Evolutionary conservation across 2,888 invertebrate species (phyloP), one percentile per base, ranked within the genome.

Genomic region (Athetis lepigone): DNA sequence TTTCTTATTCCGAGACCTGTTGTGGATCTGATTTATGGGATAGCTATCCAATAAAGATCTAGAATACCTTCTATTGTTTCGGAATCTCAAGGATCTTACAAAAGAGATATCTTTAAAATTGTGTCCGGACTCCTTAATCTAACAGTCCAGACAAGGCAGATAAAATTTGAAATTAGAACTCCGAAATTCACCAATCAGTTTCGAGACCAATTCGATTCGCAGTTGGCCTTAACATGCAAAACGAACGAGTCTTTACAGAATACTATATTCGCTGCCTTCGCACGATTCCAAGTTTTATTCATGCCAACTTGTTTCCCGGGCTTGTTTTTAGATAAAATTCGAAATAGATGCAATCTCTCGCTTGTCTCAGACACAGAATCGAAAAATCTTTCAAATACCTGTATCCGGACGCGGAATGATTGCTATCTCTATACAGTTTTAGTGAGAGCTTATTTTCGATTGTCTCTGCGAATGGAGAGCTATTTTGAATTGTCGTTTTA

Each of bases 321-420:
- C 79, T 83, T 84, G 85, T 87, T 89, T 90, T 89, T 87, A 85
- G 85, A 88, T 85, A 88, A 88, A 89, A 90, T 82, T 82, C 82
- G 81, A 84, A 86, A 90, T 84, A 83, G 88, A 89, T 88, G 88
- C 90, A 88, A 91, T 89, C 87, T 88, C 84, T 79, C 66, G 79
- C 73, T 81, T 85, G 85, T 87, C 85, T 77, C 72, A 70, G 77
- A 79, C 77, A 78, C 71, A 73, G 75, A 76, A 83, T 85, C 82
- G 83, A 77, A 83, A 81, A 84, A 83, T 85, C 70, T 81, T 70
- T 74, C 73, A 69, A 82, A 88, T 86, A 86, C 87, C 85, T 85
- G 82, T 55, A 61, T 70, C 56, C 60, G 36, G 52, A 27, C 39
- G 46, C 45, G 7, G 47, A 62, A 42, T 75, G 70, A 81, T 81